phyloP scores from a whole-genome alignment of 2,888 invertebrate species.

The Drosophila hamatofila region DNA sequence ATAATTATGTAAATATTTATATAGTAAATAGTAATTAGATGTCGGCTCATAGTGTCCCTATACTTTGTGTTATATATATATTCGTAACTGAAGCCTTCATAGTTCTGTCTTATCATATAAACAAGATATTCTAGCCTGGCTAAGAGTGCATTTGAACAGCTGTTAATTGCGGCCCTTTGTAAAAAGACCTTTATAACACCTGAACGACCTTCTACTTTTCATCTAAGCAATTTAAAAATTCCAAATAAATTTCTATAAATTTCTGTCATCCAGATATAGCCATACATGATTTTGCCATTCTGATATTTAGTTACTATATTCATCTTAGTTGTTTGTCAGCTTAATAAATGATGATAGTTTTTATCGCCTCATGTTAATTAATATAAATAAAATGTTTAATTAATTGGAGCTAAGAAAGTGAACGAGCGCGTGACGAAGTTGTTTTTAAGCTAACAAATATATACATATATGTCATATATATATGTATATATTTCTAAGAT shows the following conservation, averaged over 20 bases:
- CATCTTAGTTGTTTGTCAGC: background rate
- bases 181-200: background rate
- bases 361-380: background rate
- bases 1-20: too few relatives aligned
- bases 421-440: slow-evolving; percentile 1
- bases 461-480: background rate
- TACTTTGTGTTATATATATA: too few relatives aligned
- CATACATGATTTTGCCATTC: background rate
- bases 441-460: background rate
- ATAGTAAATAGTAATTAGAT: background rate
- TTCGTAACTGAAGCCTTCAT: background rate
- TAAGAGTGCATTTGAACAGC: background rate
- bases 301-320: background rate
- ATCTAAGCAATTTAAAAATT: background rate
- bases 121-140: background rate
- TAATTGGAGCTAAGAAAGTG: slow-evolving; percentile 10
- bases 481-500: background rate
- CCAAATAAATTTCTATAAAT: background rate
- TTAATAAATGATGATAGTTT: background rate
- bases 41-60: background rate
- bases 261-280: background rate
- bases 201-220: background rate
- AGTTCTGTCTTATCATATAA: background rate
- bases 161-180: too few relatives aligned
- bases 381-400: slow-evolving; percentile 1